phyloP scores from a whole-genome alignment of 2,797 vertebrate genomes.

The Ataeniobius toweri region DNA sequence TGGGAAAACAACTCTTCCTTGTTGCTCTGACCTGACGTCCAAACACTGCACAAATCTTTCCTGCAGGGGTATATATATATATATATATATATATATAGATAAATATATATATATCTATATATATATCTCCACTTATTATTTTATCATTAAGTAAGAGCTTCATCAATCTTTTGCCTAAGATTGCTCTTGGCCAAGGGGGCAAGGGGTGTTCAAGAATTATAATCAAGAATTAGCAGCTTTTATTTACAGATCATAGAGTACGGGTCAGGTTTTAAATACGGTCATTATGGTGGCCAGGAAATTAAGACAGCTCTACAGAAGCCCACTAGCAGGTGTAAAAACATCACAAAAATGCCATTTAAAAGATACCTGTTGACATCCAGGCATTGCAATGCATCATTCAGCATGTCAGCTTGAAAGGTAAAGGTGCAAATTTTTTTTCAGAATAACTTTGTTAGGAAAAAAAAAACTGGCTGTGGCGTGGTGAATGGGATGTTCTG shows the following conservation, averaged over 20 bases:
- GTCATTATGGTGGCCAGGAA: background rate
- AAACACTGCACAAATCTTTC: conserved; percentile 15
- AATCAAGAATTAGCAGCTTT: background rate
- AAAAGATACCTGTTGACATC: background rate
- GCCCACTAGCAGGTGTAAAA: background rate
- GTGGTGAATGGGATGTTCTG: conserved; percentile 6
- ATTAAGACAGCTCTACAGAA: background rate
- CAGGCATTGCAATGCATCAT: background rate
- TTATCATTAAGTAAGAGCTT: background rate
- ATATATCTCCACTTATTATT: no score
- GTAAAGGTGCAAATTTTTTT: background rate
- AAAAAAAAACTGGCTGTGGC: background rate
- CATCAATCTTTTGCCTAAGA: background rate
- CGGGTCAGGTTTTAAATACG: background rate
- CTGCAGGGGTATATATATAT: background rate
- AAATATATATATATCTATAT: no score
- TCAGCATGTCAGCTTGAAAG: background rate
- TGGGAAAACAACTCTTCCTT: conserved; percentile 8
- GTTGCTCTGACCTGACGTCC: conserved; percentile 11
- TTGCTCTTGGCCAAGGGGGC: no score
- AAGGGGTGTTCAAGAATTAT: background rate
- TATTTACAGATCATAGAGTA: background rate
- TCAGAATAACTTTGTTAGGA: background rate
- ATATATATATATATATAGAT: no score
- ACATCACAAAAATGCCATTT: conserved; percentile 2